Evolutionary conservation across 2,113 vertebrate genomes (phyloP), one percentile per base, ranked within the genome.

Genomic region (Nerophis lumbriciformis): DNA sequence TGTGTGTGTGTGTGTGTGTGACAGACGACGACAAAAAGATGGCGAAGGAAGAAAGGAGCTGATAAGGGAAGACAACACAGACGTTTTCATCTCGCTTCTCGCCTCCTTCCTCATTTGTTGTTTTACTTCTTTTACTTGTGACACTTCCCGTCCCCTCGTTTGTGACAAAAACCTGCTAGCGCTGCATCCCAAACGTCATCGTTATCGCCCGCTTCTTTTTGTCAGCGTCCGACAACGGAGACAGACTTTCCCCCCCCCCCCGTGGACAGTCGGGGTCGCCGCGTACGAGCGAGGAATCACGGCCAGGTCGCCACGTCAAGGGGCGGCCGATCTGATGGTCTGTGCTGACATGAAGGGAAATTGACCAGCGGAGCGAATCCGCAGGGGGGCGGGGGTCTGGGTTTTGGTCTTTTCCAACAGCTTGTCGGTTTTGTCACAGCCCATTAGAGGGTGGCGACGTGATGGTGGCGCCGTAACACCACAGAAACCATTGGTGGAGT

Each of bases 341-440:
- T 4, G 62, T 75, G 51, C 69, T 73, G 85, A 85, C 66, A 63
- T 63, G 76, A 55, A 85, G 82, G 67, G 78, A 82, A 84, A 87
- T 78, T 82, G 85, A 87, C 77, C 78, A 64, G 82, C 61, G 79
- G 69, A 72, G 66, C 59, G 73, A 77, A 71, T 49, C 82, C n/a
- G 53, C 4, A 48, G 66, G 68, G 36, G 8, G 14, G 53, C 7
- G 53, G 53, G 1, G n/a, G 19, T 11, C 7, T 73, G 42, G 63
- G 79, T 87, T 85, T 87, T 85, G 83, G 81, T 84, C 81, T 85
- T 80, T 85, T 85, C 83, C 83, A 75, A 73, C 83, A 81, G 83
- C 82, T 79, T 81, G 83, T 85, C 79, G 70, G 81, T 87, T n/a
- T n/a, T n/a, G 87, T 83, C 84, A 78, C 51, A 81, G 66, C 79